A percentile compares a stretch with the other conserved stretches of the same genome.
phyloP scores from a whole-genome alignment of 2,888 invertebrate genomes.

The Heliconius hortense region DNA sequence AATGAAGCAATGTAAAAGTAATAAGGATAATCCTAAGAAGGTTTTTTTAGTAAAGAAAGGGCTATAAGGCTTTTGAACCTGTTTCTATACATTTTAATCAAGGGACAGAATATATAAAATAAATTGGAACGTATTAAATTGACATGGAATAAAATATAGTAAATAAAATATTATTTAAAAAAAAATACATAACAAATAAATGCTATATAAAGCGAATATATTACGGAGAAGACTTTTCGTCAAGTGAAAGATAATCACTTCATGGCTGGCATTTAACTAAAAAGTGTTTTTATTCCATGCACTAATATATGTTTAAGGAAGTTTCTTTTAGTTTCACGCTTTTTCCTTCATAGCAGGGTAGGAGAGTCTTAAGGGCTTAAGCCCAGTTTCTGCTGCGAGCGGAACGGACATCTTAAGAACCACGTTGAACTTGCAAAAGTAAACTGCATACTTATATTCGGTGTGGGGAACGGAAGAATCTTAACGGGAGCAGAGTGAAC shows the following conservation, averaged over 20 bases:
- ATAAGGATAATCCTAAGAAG: constrained; percentile 6
- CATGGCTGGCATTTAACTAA: too few relatives aligned
- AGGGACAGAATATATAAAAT: background rate
- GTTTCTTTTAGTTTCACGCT: background rate
- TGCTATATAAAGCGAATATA: background rate
- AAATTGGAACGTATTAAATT: background rate
- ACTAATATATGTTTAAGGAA: background rate
- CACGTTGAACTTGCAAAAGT: too few relatives aligned
- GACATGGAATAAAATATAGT: background rate
- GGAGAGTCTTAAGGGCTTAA: too few relatives aligned
- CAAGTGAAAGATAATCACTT: too few relatives aligned
- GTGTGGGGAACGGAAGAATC: too few relatives aligned
- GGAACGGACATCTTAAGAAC: too few relatives aligned
- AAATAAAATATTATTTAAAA: background rate
- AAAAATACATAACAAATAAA: background rate
- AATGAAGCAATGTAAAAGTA: constrained; percentile 1
- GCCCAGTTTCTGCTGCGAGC: too few relatives aligned
- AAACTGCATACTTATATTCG: too few relatives aligned
- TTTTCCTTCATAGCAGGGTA: background rate
- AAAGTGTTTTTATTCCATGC: too few relatives aligned
- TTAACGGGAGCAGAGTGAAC: too few relatives aligned
- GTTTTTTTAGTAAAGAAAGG: background rate
- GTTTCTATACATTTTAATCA: constrained; percentile 6
- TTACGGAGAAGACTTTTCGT: background rate
- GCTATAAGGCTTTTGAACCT: background rate